These are phyloP conservation scores for Sepiola atlantica DNA, from an alignment of 2,888 invertebrate species.

Conservation along the genomic window DNA sequence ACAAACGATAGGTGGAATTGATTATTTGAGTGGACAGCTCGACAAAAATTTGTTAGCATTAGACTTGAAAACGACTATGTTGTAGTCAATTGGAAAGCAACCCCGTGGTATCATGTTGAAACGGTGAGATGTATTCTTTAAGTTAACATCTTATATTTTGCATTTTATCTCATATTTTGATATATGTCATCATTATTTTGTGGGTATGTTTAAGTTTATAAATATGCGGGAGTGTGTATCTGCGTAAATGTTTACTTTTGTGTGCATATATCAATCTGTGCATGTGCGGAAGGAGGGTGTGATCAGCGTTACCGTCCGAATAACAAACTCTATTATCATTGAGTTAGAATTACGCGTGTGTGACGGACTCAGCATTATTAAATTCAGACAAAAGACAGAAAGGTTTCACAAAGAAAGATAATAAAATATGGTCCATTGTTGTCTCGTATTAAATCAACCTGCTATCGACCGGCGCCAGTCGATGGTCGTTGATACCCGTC, in stretches of 20 bases:
- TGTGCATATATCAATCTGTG: background rate
- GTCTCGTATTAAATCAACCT: background rate
- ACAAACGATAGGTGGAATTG: too few species aligned
- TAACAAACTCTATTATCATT: background rate
- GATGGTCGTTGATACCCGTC: background rate
- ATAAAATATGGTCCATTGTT: background rate
- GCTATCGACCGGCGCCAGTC: background rate
- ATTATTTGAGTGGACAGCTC: too few species aligned
- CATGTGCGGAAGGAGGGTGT: background rate
- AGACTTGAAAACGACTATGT: too few species aligned
- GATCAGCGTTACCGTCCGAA: too few species aligned
- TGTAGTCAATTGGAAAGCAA: too few species aligned
- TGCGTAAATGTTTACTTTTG: background rate
- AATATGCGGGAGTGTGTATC: background rate
- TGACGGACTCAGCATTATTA: background rate
- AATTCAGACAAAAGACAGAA: background rate
- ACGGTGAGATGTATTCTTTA: too few species aligned
- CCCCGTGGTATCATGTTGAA: too few species aligned
- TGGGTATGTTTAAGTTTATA: background rate
- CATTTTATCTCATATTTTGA: too few species aligned
- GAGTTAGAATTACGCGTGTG: background rate
- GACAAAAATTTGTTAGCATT: too few species aligned
- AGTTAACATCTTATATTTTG: too few species aligned
- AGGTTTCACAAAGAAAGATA: background rate
- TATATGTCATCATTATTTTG: too few species aligned